These are phyloP conservation scores for Chamaetylas fuelleborni DNA, from an alignment of 2,113 vertebrate genomes.

Conservation along the genomic window DNA sequence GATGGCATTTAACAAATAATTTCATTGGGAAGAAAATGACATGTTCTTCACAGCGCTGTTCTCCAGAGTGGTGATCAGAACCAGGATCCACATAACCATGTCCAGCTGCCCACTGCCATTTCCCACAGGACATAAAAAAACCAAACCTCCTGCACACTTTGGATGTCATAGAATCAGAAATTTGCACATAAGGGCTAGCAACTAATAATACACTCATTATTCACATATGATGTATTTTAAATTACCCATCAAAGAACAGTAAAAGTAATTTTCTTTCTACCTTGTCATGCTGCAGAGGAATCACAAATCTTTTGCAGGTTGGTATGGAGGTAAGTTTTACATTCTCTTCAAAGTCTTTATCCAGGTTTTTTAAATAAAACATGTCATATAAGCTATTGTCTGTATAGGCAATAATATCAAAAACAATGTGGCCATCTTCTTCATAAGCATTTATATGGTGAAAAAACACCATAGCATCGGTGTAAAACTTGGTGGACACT, in stretches of 20 bases:
- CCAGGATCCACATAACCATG: neutral
- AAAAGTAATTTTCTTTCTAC: constrained; percentile 59
- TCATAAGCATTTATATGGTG: constrained; percentile 94
- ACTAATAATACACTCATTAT: neutral
- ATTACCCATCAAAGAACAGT: neutral
- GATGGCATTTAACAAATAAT: neutral
- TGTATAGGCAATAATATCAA: constrained; percentile 85
- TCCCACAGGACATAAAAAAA: neutral
- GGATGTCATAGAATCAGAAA: neutral
- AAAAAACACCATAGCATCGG: constrained; percentile 82
- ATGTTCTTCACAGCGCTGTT: neutral
- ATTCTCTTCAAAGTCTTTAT: constrained; percentile 22
- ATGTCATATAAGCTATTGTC: constrained; percentile 86
- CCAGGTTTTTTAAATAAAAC: constrained; percentile 88
- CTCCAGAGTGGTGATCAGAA: neutral
- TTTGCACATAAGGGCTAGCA: neutral
- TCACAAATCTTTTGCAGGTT: constrained; percentile 80
- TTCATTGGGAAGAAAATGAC: neutral
- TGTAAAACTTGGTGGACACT: constrained; percentile 77
- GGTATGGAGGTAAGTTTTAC: constrained; percentile 63
- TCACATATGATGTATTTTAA: neutral
- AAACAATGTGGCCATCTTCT: constrained; percentile 83
- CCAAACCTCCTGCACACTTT: neutral
- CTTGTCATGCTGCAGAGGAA: constrained; percentile 82
- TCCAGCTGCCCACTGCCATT: neutral